Evolutionary conservation across 2,888 invertebrate genomes (phyloP).

Genomic region (Rhingia campestris): DNA sequence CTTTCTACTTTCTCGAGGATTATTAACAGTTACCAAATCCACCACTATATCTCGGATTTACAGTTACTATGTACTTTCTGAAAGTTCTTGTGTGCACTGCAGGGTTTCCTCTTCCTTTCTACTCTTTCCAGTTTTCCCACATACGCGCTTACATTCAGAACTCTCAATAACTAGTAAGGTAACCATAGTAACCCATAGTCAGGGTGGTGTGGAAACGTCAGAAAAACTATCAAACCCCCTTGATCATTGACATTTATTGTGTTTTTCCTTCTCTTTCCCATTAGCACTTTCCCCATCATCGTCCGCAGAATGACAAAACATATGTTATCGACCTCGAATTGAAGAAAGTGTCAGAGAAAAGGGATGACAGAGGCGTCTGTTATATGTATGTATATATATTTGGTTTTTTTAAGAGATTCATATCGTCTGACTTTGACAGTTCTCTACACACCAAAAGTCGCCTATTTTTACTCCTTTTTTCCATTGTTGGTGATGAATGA

Average conservation of each 20-base stretch:
- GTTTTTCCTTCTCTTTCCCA: constrained; percentile 19
- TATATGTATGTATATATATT: not conserved
- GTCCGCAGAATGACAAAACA: constrained; percentile 39
- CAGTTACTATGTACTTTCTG: constrained; percentile 3
- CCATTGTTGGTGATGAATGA: constrained; percentile 15
- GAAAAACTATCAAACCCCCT: constrained; percentile 9
- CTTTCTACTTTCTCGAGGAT: constrained; percentile 32
- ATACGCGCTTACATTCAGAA: not conserved
- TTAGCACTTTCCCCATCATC: constrained; percentile 33
- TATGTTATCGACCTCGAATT: constrained; percentile 65
- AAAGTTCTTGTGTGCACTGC: not conserved
- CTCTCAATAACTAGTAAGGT: not conserved
- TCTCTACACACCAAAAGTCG: constrained; percentile 33
- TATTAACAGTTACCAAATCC: not conserved
- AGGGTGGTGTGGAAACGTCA: constrained; percentile 43
- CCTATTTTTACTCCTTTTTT: constrained; percentile 29
- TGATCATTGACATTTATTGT: constrained; percentile 61
- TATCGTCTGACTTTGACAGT: constrained; percentile 54
- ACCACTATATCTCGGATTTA: not conserved
- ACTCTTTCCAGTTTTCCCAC: not conserved
- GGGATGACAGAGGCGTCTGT: constrained; percentile 19
- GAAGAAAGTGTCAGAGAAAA: constrained; percentile 35
- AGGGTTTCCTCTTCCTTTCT: constrained; percentile 13
- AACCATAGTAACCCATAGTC: constrained; percentile 19
- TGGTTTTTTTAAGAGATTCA: constrained; percentile 35